Evolutionary conservation across 2,888 invertebrate genomes (phyloP).

Genomic region (Anthoptus insignis): DNA sequence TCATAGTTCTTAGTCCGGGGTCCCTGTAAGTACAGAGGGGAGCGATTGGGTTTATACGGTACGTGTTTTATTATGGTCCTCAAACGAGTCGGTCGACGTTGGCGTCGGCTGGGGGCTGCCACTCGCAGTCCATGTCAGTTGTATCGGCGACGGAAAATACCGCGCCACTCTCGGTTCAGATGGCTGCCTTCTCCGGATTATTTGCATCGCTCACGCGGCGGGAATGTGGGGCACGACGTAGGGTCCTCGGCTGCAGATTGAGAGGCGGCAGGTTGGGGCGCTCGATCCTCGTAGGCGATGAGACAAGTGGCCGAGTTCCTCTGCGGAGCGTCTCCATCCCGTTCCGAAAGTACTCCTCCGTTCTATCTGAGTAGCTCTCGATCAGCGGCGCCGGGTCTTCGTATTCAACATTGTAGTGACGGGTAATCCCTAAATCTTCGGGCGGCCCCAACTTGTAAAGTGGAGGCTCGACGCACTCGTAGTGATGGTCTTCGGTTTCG

Average conservation of each 20-base stretch:
- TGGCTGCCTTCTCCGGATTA: constrained; percentile 78
- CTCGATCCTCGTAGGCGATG: constrained; percentile 94
- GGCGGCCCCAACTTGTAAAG: constrained; percentile 82
- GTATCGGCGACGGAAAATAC: constrained; percentile 85
- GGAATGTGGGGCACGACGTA: constrained; percentile 81
- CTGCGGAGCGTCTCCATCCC: constrained; percentile 81
- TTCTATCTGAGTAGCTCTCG: constrained; percentile 89
- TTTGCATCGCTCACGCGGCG: constrained; percentile 83
- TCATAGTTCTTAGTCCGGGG: not conserved
- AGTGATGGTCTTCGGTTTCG: constrained; percentile 89
- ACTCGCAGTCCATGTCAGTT: constrained; percentile 78
- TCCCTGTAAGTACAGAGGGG: not conserved
- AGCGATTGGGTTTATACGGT: constrained; percentile 4
- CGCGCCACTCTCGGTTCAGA: constrained; percentile 85
- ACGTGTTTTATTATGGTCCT: too few species aligned
- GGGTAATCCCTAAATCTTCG: constrained; percentile 88
- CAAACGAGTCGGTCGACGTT: constrained; percentile 80
- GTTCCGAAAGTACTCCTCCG: constrained; percentile 78
- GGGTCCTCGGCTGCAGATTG: constrained; percentile 88
- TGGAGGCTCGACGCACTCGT: constrained; percentile 89
- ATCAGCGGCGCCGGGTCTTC: constrained; percentile 93
- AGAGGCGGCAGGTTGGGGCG: constrained; percentile 93
- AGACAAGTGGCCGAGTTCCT: constrained; percentile 89
- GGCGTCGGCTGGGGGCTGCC: constrained; percentile 69
- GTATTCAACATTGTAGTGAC: constrained; percentile 93